Conservation (phyloP, 1,140 invertebrate genomes). For the Scaptodrosophila lebanonensis region DNA sequence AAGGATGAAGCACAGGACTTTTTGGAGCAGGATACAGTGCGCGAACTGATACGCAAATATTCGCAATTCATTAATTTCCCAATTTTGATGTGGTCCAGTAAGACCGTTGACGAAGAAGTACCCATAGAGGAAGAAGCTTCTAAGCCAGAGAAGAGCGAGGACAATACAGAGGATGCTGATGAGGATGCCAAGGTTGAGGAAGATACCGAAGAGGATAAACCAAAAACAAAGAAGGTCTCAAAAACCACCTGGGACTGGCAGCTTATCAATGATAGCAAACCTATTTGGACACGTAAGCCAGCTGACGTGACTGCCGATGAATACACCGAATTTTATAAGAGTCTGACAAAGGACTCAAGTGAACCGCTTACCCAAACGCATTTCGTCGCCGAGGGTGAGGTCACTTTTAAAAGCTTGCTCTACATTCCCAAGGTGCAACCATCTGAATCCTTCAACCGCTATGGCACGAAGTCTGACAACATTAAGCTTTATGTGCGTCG, state of each 20-base stretch:
- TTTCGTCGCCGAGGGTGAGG: slow-evolving; percentile 98
- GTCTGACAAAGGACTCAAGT: slow-evolving; percentile 93
- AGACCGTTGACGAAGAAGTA: slow-evolving; percentile 92
- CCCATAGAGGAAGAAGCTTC: slow-evolving; percentile 80
- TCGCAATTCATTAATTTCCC: slow-evolving; percentile 99
- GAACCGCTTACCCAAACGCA: slow-evolving; percentile 94
- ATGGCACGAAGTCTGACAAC: slow-evolving; percentile 95
- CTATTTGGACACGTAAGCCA: slow-evolving; percentile 97
- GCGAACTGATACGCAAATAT: slow-evolving; percentile 96
- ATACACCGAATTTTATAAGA: slow-evolving; percentile 96
- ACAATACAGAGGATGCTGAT: slow-evolving; percentile 79
- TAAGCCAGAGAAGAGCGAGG: slow-evolving; percentile 69
- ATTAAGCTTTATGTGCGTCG: slow-evolving; percentile 97
- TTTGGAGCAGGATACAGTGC: slow-evolving; percentile 93
- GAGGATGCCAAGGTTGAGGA: slow-evolving; percentile 84
- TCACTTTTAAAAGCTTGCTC: slow-evolving; percentile 97
- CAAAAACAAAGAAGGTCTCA: slow-evolving; percentile 94
- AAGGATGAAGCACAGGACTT: slow-evolving; percentile 99
- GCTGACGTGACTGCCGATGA: slow-evolving; percentile 91
- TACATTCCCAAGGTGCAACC: slow-evolving; percentile 94
- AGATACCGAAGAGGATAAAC: slow-evolving; percentile 84
- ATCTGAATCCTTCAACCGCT: slow-evolving; percentile 95
- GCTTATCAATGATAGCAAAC: slow-evolving; percentile 96
- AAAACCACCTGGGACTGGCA: slow-evolving; percentile 99
- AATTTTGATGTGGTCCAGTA: slow-evolving; percentile 97